phyloP scores from a whole-genome alignment of 2,888 invertebrate genomes.

The Magallana nippona region DNA sequence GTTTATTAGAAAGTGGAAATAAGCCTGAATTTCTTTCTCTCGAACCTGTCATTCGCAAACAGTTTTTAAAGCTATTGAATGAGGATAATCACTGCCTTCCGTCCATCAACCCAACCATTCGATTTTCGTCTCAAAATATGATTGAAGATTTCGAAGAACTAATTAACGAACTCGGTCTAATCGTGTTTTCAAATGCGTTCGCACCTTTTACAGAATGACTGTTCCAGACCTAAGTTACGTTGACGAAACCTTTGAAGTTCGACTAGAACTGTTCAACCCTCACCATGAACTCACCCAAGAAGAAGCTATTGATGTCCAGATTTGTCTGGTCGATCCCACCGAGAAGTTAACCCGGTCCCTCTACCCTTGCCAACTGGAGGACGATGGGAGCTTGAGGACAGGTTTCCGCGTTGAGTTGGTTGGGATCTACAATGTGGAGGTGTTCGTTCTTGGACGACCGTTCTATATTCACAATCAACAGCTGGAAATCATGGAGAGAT shows the following conservation, averaged over 20 bases:
- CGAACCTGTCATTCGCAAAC: slow-evolving; percentile 25
- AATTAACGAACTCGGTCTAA: background rate
- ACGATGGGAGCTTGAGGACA: background rate
- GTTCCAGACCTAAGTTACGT: background rate
- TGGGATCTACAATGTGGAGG: slow-evolving; percentile 19
- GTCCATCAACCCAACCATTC: background rate
- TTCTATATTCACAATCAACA: slow-evolving; percentile 13
- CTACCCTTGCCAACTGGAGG: slow-evolving; percentile 10
- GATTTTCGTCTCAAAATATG: background rate
- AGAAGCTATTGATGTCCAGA: background rate
- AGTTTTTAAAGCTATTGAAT: slow-evolving; percentile 9
- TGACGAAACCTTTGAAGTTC: background rate
- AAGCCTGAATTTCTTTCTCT: slow-evolving; percentile 8
- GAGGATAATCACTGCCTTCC: background rate
- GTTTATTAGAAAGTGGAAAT: slow-evolving; percentile 16
- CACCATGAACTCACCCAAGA: slow-evolving; percentile 13
- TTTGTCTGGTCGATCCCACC: slow-evolving; percentile 11
- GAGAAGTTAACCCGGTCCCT: slow-evolving; percentile 1
- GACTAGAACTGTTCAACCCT: slow-evolving; percentile 17
- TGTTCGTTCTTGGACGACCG: background rate
- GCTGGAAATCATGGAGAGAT: background rate
- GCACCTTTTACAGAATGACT: slow-evolving; percentile 31
- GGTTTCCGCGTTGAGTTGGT: background rate
- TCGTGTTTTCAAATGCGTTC: slow-evolving; percentile 18
- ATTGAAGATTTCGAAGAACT: background rate